Conservation (phyloP, 2,888 invertebrate genomes). For the Drosophila setosimentum region DNA sequence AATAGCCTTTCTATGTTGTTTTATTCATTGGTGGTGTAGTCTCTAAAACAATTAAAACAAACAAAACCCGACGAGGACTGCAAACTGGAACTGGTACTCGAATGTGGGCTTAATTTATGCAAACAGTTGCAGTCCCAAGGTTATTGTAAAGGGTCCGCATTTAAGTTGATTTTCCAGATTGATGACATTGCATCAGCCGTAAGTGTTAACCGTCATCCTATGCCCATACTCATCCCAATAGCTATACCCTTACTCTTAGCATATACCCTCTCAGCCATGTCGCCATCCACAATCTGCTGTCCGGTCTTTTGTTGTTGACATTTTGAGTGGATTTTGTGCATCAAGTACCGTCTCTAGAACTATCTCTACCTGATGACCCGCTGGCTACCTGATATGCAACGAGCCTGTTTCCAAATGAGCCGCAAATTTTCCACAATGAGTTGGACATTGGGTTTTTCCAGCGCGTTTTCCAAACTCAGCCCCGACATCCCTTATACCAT, state of each 20-base stretch:
- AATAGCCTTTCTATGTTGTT: not conserved
- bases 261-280: too few species aligned
- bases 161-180: slow-evolving; percentile 72
- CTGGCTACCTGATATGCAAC: slow-evolving; percentile 41
- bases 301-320: slow-evolving; percentile 5
- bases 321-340: slow-evolving; percentile 52
- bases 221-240: slow-evolving; percentile 2
- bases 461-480: not conserved
- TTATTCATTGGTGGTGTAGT: slow-evolving; percentile 18
- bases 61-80: slow-evolving; percentile 25
- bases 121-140: slow-evolving; percentile 16
- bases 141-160: slow-evolving; percentile 26
- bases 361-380: slow-evolving; percentile 39
- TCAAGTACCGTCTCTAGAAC: slow-evolving; percentile 35
- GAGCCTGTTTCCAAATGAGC: slow-evolving; percentile 53
- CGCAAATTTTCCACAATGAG: slow-evolving; percentile 79
- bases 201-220: slow-evolving; percentile 51
- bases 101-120: slow-evolving; percentile 54
- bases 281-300: slow-evolving; percentile 9
- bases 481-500: slow-evolving; percentile 11
- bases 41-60: slow-evolving; percentile 66
- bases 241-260: too few species aligned
- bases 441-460: slow-evolving; percentile 64
- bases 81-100: slow-evolving; percentile 17
- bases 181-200: slow-evolving; percentile 72